phyloP scores from a whole-genome alignment of 1,140 invertebrate genomes.

The Tyrophagus putrescentiae region DNA sequence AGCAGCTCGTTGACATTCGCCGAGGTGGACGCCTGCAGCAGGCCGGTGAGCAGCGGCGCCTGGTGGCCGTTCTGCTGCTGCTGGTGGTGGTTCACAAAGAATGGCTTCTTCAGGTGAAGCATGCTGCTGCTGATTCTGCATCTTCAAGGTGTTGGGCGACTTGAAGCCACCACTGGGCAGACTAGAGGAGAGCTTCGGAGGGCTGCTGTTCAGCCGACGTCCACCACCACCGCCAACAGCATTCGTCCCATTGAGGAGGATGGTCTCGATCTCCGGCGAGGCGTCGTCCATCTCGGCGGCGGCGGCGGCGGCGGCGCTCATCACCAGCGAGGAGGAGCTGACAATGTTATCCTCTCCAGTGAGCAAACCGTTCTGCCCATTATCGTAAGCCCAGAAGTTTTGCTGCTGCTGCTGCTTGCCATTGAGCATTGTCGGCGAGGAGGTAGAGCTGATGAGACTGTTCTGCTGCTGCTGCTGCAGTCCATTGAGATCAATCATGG shows the following conservation, averaged over 20 bases:
- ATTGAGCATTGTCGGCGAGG: not conserved
- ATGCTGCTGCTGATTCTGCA: not conserved
- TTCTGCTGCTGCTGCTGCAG: not conserved
- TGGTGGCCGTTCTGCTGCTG: not conserved
- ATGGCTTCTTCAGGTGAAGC: not conserved
- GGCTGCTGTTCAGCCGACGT: no score
- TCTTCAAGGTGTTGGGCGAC: not conserved
- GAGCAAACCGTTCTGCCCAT: not conserved
- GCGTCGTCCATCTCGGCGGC: not conserved
- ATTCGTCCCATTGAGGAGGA: not conserved
- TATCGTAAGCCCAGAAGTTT: not conserved
- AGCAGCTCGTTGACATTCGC: not conserved
- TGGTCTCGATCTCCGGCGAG: not conserved
- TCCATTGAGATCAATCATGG: not conserved
- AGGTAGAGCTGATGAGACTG: not conserved
- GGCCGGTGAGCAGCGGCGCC: not conserved
- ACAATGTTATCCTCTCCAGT: not conserved
- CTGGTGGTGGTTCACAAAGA: no score
- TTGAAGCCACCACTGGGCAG: not conserved
- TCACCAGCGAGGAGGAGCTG: no score
- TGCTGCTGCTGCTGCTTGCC: not conserved
- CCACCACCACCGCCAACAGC: not conserved
- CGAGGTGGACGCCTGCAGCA: not conserved
- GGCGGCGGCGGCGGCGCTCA: not conserved
- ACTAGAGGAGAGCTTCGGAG: slow-evolving; percentile 6